These are phyloP conservation scores for Laothoe populi DNA, from an alignment of 2,888 invertebrate genomes.

Conservation along the genomic window DNA sequence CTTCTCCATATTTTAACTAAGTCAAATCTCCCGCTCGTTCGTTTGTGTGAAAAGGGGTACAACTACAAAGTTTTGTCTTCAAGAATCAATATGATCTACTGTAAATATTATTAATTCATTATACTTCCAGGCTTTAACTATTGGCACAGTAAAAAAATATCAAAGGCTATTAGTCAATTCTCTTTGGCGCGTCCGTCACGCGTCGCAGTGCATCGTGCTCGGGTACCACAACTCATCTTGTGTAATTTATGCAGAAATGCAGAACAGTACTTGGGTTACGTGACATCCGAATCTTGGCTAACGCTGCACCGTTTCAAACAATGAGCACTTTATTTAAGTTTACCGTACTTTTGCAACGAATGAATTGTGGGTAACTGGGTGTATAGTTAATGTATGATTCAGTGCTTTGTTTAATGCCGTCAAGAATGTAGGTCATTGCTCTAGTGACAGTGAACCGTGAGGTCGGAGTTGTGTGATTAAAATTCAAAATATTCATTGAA, in stretches of 20 bases:
- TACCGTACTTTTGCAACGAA: slow-evolving; percentile 24
- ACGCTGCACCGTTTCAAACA: slow-evolving; percentile 21
- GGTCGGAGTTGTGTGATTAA: neutral
- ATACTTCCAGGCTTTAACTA: no score
- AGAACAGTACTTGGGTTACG: slow-evolving; percentile 30
- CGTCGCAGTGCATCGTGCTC: neutral
- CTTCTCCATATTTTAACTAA: no score
- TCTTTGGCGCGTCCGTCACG: neutral
- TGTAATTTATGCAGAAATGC: slow-evolving; percentile 8
- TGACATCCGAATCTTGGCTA: slow-evolving; percentile 53
- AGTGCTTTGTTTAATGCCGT: neutral
- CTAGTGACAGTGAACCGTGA: neutral
- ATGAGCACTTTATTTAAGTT: slow-evolving; percentile 17
- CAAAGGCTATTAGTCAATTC: neutral
- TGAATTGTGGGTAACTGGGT: slow-evolving; percentile 10
- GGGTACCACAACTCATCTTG: neutral
- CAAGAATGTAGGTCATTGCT: neutral
- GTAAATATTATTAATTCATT: no score
- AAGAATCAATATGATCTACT: no score
- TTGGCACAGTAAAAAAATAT: no score
- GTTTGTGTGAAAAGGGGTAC: no score
- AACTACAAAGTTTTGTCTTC: no score
- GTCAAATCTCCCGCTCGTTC: no score
- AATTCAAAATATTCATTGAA: neutral
- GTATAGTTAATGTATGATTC: slow-evolving; percentile 14